Percentiles rank a stretch among this genome's conserved stretches.
phyloP scores from a whole-genome alignment of 2,797 vertebrate genomes.

The Pseudomugil gertrudae region DNA sequence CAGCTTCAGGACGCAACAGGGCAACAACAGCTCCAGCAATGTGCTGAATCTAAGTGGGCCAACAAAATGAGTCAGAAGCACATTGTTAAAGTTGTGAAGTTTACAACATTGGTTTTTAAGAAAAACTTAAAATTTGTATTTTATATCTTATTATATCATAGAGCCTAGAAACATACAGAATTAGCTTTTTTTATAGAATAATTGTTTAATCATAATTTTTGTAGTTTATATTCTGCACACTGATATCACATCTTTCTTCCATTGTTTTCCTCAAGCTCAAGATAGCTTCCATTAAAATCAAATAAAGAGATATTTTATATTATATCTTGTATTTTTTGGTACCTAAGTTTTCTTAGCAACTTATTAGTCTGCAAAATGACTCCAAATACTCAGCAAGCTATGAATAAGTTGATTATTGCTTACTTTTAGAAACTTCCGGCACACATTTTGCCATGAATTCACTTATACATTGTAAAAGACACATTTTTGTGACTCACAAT shows the following conservation, averaged over 20 bases:
- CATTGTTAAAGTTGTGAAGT: background rate
- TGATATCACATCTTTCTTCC: background rate
- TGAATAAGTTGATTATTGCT: background rate
- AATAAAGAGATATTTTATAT: no score
- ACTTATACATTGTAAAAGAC: no score
- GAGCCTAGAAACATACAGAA: background rate
- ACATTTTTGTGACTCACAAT: constrained; percentile 4
- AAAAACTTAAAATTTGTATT: background rate
- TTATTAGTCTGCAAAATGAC: background rate
- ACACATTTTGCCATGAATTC: background rate
- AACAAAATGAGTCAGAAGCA: background rate
- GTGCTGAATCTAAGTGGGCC: background rate
- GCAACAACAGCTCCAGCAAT: background rate
- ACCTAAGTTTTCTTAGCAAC: background rate
- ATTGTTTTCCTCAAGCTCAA: background rate
- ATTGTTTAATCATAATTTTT: background rate
- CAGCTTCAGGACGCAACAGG: background rate
- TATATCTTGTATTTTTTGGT: background rate
- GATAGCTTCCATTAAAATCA: background rate
- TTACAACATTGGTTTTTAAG: background rate
- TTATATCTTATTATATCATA: background rate
- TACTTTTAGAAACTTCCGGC: background rate
- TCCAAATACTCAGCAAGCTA: constrained; percentile 4
- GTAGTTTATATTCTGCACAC: background rate
- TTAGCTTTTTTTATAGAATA: background rate